Base-by-base conservation (phyloP, 2,797 vertebrate species). In the Cottoperca gobio region DNA sequence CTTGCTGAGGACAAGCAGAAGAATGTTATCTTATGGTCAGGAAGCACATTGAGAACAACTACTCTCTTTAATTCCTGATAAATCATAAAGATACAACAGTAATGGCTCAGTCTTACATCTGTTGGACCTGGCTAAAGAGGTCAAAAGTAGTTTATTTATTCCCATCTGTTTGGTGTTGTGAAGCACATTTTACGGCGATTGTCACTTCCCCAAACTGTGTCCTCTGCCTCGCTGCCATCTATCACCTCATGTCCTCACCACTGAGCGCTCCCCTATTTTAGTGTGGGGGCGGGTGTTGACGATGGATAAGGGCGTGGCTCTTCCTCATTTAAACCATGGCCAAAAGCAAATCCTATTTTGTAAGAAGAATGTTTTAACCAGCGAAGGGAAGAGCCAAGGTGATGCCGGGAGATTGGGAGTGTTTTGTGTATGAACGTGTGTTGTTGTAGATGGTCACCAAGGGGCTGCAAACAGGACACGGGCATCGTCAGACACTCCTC, bases 311-410 rank as follows among this genome's bases (percentile, higher is more conserved):
- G 65, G 73, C 16, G 52, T 62, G 79, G 35, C 49, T 63, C 65
- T 17, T 61, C 53, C 46, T 77, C 42, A 5, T 55, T 69, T 76
- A 76, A 75, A 68, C 40, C 42, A 8, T 46, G 53, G 71, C 79
- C 84, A 70, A 80, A 88, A 85, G 73, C 70, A 87, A 86, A 90
- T 90, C 84, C 81, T 84, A 16, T 84, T 85, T 83, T 58, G 53
- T 55, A 58, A 49, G 39, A 78, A 64, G 82, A 79, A 69, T 66
- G 28, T 79, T 85, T 78, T 81, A 71, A 88, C 91, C 73, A 84
- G 85, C 77, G 72, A 76, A 76, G 55, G 57, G 28, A 49, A 46
- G 43, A 43, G 2, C 23, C 78, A 88, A 87, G 88, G 90, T 90
- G 86, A 78, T 50, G 79, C 40, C 19, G 58, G 72, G 79, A 71